Conservation (phyloP, 2,888 invertebrate species). For the Drosophila mimica region DNA sequence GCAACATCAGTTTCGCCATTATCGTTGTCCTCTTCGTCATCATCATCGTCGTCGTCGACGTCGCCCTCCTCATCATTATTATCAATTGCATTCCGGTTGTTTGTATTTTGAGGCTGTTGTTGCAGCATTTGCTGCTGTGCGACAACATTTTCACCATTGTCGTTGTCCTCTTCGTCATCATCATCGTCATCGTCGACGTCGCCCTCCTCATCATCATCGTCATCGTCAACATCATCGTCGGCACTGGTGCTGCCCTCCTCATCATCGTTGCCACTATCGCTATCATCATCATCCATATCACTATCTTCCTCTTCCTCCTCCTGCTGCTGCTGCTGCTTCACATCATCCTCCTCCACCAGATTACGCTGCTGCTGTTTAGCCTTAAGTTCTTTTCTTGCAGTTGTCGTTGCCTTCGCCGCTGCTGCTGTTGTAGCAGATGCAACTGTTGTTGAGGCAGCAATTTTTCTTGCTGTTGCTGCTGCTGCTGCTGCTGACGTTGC, state of each 20-base stretch:
- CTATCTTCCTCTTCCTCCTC: constrained; percentile 49
- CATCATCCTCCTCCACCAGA: constrained; percentile 1
- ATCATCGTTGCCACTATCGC: constrained; percentile 51
- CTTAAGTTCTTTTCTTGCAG: constrained; percentile 24
- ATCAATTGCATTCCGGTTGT: constrained; percentile 1
- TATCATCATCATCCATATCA: constrained; percentile 64
- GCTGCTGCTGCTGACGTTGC: constrained; percentile 16
- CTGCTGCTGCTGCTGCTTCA: constrained; percentile 11
- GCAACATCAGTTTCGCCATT: constrained; percentile 42
- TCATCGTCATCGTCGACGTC: constrained; percentile 48
- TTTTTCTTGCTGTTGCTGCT: constrained; percentile 15
- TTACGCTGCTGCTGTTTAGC: constrained; percentile 1
- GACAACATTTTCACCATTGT: constrained; percentile 37
- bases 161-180: constrained; percentile 51
- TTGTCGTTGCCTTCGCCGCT: not conserved
- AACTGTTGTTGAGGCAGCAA: constrained; percentile 16
- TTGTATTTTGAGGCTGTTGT: constrained; percentile 19
- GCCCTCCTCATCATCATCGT: constrained; percentile 47
- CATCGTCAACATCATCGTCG: constrained; percentile 49
- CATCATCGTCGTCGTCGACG: constrained; percentile 48
- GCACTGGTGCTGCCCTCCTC: constrained; percentile 39
- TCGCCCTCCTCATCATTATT: constrained; percentile 46
- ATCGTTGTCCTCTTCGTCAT: constrained; percentile 50
- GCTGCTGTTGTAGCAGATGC: constrained; percentile 8
- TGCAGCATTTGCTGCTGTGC: constrained; percentile 21